Evolutionary conservation across 1,140 invertebrate genomes (phyloP), one percentile per base, ranked within the genome.

Genomic region (Dolichoris vasculosae): DNA sequence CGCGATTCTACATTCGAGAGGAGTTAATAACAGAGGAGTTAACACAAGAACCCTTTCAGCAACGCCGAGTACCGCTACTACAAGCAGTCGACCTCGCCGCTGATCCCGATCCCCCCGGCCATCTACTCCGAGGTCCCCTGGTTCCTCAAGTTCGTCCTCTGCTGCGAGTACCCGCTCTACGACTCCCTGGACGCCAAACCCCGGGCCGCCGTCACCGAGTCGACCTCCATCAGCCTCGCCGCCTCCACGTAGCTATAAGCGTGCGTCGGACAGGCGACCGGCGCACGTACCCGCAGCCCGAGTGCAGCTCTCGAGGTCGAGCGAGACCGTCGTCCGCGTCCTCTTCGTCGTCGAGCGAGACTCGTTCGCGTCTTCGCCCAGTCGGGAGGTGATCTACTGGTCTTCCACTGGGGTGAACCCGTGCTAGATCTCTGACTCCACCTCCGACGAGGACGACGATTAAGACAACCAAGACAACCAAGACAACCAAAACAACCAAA

Each of bases 91-190:
- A 98, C 97, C 26, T 98, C 97, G 82, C 97, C 97, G 2, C 91
- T 98, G 83, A 97, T 98, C 89, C 97, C 97, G 9, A 95, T 98
- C 87, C 97, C 97, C 2, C 96, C 97, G 0, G 94, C 95, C 3
- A 95, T 98, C 71, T 98, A 98, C 91, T 95, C 95, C 0, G 96
- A 97, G 91, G 96, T 98, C 13, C 97, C 97, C 15, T 94, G 94
- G 88, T 96, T 96, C 77, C 90, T 98, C 15, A 98, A 98, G 91
- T 97, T 96, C 88, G 93, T 97, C 7, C 90, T 97, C 26, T 98
- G 97, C 90, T 98, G 97, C 90, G 97, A 98, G 90, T 97, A 96
- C 90, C 97, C 97, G 1, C 94, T 98, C 38, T 98, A 98, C 90
- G 95, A 97, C 89, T 97, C 96, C 23, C 93, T 96, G 81, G 94